These are phyloP conservation scores for Hypsibius dujardini DNA, from an alignment of 1,140 invertebrate genomes.

Conservation along the genomic window DNA sequence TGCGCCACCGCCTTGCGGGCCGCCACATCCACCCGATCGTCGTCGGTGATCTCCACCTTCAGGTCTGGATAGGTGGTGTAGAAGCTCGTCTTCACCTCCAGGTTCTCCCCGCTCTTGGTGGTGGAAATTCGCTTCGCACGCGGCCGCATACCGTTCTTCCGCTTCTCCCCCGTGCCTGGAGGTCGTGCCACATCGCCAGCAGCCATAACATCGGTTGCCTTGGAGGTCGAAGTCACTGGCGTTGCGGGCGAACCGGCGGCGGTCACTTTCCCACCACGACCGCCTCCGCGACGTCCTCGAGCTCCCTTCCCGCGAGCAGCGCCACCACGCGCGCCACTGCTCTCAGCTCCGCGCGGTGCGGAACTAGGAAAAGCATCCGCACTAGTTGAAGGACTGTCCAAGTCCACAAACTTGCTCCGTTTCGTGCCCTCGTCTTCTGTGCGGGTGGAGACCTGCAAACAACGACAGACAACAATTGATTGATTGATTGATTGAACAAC, in stretches of 20 bases:
- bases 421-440: background rate
- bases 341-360: background rate
- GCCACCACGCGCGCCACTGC: background rate
- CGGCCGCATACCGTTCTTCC: background rate
- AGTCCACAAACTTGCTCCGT: background rate
- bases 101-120: background rate
- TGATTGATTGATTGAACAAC: no score
- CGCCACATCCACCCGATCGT: slow-evolving; percentile 8
- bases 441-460: background rate
- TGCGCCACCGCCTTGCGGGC: slow-evolving; percentile 1
- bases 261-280: background rate
- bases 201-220: no score
- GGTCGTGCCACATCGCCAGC: no score
- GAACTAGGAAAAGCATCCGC: background rate
- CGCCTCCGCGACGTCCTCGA: background rate
- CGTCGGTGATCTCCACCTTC: background rate
- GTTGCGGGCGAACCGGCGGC: background rate
- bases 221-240: background rate
- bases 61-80: background rate
- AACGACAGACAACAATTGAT: no score
- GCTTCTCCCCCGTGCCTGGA: background rate
- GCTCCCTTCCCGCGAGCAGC: background rate
- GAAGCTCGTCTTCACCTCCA: background rate
- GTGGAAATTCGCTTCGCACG: background rate
- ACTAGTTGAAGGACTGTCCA: background rate